These are phyloP conservation scores for Eulithis prunata DNA, from an alignment of 2,888 invertebrate species.

Conservation along the genomic window DNA sequence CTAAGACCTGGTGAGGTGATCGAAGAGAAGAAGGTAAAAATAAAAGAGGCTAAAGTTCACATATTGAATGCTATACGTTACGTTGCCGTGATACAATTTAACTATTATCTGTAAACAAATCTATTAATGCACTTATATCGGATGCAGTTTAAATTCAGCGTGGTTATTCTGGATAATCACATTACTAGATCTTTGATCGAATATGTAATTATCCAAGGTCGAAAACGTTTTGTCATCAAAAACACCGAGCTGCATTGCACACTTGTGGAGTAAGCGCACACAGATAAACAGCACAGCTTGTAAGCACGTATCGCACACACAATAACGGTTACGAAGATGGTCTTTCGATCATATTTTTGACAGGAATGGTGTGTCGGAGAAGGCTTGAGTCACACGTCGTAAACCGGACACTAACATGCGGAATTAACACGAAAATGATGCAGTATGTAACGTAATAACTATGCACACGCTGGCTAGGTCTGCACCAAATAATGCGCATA, in stretches of 20 bases:
- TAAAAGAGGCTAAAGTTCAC: slow-evolving; percentile 67
- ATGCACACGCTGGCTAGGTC: slow-evolving; percentile 72
- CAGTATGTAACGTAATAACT: slow-evolving; percentile 77
- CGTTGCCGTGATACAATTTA: slow-evolving; percentile 78
- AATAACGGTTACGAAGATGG: slow-evolving; percentile 66
- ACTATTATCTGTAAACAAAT: slow-evolving; percentile 70
- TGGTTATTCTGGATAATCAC: slow-evolving; percentile 68
- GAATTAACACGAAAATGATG: slow-evolving; percentile 69
- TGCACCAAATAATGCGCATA: slow-evolving; percentile 70
- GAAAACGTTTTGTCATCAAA: slow-evolving; percentile 70
- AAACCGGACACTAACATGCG: slow-evolving; percentile 71
- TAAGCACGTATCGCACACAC: slow-evolving; percentile 78
- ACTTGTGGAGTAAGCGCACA: slow-evolving; percentile 77
- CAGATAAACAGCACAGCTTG: slow-evolving; percentile 81
- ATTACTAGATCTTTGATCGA: slow-evolving; percentile 46
- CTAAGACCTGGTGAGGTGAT: slow-evolving; percentile 97
- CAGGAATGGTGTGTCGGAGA: slow-evolving; percentile 63
- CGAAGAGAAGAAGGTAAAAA: slow-evolving; percentile 96
- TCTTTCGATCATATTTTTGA: slow-evolving; percentile 51
- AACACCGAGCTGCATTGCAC: slow-evolving; percentile 78
- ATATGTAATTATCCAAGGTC: slow-evolving; percentile 69
- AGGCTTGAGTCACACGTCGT: slow-evolving; percentile 63
- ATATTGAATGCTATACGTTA: slow-evolving; percentile 80
- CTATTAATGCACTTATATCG: slow-evolving; percentile 75
- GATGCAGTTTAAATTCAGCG: slow-evolving; percentile 67